Base-by-base conservation (phyloP, 2,113 vertebrate species). In the Cheilinus undulatus region DNA sequence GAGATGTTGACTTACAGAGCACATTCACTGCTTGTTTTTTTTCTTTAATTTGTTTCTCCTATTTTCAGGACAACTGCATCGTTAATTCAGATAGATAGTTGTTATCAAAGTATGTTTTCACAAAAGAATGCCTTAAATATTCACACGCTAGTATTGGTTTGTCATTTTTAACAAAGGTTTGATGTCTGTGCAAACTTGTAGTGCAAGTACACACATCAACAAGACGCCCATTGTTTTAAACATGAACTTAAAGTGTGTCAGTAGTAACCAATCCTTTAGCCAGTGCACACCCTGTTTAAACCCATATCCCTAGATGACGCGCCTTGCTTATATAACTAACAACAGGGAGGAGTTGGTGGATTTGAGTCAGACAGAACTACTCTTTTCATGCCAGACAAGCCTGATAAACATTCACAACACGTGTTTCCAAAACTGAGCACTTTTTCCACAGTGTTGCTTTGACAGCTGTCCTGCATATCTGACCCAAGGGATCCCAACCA, bases 261-360 rank as follows among this genome's bases (percentile, higher is more conserved):
- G 53, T 40, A 50, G 42, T 65, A 73, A 73, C 70, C 34, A 7
- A 63, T 70, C 62, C 49, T 63, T 61, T 45, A 52, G 57, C 63
- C 36, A 51, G 60, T 20, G 32, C 79, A 81, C 86, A 69, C 72
- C 64, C 71, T 60, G 66, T 43, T n/a, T 62, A 52, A 81, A 80
- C 65, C 76, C 67, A 66, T 65, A 72, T 72, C 67, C 54, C 11
- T 32, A 56, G 38, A 68, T 79, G 73, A 67, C 62, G 11, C 48
- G 60, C 36, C 80, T 69, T 34, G 0, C 73, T 91, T 90, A 73
- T 60, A 45, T 85, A 84, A 89, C 69, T 11, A 51, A 10, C 28
- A 54, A 12, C 34, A 67, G 52, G 73, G 74, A 82, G 73, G 71
- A 89, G 78, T 53, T 15, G 20, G n/a, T 54, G 61, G 63, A 64